Evolutionary conservation across 53 echinoderm and acorn worm genomes (phyloP).

Genomic region (Hippasteria phrygiana): DNA sequence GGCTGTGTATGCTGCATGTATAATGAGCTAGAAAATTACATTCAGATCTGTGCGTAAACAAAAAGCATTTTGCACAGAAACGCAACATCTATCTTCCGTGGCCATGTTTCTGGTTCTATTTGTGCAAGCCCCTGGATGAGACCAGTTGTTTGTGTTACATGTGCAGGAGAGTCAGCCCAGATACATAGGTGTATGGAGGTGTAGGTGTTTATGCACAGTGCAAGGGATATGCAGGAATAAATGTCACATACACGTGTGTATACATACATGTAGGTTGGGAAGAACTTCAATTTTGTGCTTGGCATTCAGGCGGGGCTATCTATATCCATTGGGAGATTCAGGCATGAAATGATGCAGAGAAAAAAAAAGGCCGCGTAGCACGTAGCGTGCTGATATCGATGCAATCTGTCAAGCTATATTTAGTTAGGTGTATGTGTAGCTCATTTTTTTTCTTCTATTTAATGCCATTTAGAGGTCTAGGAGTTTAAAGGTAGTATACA

Average conservation of each 20-base stretch:
- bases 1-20: no score
- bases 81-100: neutral
- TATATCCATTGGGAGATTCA: neutral
- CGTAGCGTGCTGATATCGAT: no score
- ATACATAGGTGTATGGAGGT: neutral
- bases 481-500: no score
- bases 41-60: neutral
- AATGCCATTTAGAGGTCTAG: no score
- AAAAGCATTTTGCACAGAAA: neutral
- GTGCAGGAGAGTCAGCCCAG: neutral
- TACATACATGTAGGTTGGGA: neutral
- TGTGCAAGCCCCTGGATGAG: constrained; percentile 4
- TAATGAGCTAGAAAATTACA: no score
- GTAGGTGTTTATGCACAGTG: neutral
- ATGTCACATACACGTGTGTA: neutral
- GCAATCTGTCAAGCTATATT: no score
- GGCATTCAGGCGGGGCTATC: neutral
- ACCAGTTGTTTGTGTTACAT: neutral
- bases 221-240: neutral
- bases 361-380: no score
- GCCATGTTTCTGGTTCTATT: constrained; percentile 26
- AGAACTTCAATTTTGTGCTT: neutral
- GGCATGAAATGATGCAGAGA: no score
- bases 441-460: no score
- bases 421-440: no score